Base-by-base conservation (phyloP, 2,797 vertebrate genomes). In the Mycteria americana region DNA sequence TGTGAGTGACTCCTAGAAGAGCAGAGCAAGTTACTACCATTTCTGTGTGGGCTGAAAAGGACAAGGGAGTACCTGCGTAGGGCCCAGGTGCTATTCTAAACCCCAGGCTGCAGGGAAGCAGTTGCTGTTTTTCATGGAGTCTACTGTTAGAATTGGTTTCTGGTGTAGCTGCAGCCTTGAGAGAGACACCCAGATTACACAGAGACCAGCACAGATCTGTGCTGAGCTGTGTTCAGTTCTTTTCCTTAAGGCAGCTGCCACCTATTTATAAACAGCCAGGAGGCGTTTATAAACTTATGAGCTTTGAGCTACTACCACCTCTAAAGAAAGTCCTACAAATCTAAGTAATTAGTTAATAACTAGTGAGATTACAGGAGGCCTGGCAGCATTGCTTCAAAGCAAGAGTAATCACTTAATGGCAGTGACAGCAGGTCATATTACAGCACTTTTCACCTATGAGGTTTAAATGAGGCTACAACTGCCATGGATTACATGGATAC, bases 351-450 rank as follows among this genome's bases (percentile, higher is more conserved):
- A 57, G 9, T 62, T 60, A 76, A 50, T 33, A 59, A 54, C 30
- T 23, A 67, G 27, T 16, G 53, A 18, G 39, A 25, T 45, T 11
- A 25, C 3, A 27, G 51, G 33, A 69, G 24, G n/a, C 45, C 8
- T 4, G 24, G 46, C 69, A 85, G 18, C 10, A 15, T 15, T 41
- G 21, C 63, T n/a, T 24, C 39, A 24, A 24, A 60, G 59, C 18
- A 21, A 22, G 51, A 48, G 27, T 10, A 8, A 9, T 39, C 4
- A 3, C 9, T 31, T 6, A 14, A 3, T 18, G 37, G 48, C 37
- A 30, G 41, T 2, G 6, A 7, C 39, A 27, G 43, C 0, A 28
- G 39, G 67, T 56, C 4, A 0, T 0, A 11, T 4, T 1, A 1
- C 50, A 85, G 85, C 22, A 5, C 23, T 68, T 25, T 0, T 9